Conservation (phyloP, 2,888 invertebrate genomes). For the Caenorhabditis drosophilae region DNA sequence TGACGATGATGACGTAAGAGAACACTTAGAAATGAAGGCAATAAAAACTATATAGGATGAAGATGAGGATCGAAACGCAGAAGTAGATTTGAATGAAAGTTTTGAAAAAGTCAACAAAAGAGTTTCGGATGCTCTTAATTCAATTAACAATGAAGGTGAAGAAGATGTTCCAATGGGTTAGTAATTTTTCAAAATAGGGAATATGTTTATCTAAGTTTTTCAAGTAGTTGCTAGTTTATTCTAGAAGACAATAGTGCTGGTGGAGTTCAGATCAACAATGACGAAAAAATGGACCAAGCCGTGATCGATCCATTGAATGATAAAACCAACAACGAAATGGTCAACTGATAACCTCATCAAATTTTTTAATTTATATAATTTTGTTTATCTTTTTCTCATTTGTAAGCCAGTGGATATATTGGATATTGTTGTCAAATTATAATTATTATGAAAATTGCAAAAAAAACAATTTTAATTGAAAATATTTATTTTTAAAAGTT, state of each 20-base stretch:
- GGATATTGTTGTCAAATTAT: not conserved
- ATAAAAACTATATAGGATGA: slow-evolving; percentile 31
- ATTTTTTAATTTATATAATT: not conserved
- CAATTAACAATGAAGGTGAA: not conserved
- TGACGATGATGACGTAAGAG: slow-evolving; percentile 10
- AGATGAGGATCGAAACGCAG: slow-evolving; percentile 22
- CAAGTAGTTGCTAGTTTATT: too few species aligned
- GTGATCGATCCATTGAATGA: slow-evolving; percentile 21
- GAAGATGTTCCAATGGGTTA: slow-evolving; percentile 32
- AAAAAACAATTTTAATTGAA: not conserved
- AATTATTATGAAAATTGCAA: not conserved
- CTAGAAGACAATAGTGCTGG: too few species aligned
- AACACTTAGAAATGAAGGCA: not conserved
- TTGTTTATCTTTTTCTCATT: not conserved
- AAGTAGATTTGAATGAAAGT: slow-evolving; percentile 41
- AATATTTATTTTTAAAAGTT: not conserved
- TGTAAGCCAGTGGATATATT: too few species aligned
- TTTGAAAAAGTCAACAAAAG: slow-evolving; percentile 21
- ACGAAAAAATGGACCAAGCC: slow-evolving; percentile 2
- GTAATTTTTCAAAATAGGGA: too few species aligned
- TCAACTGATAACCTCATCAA: slow-evolving; percentile 3
- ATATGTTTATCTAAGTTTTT: too few species aligned
- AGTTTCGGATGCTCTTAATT: slow-evolving; percentile 12
- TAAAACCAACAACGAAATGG: slow-evolving; percentile 35
- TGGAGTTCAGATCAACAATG: slow-evolving; percentile 26